phyloP scores from a whole-genome alignment of 2,113 vertebrate genomes.

The Coptodon rendalli region DNA sequence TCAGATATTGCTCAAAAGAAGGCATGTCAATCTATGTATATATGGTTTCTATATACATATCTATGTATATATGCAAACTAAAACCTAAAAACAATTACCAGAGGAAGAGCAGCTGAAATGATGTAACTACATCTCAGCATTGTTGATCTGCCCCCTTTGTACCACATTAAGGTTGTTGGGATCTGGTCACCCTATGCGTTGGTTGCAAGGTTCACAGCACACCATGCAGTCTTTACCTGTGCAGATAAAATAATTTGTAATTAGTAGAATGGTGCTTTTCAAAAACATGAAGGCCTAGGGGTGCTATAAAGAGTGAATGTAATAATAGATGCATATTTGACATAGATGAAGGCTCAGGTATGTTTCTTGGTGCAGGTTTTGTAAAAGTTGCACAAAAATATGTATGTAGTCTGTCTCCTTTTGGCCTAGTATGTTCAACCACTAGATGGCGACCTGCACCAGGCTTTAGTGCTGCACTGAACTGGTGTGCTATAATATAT shows the following conservation, averaged over 20 bases:
- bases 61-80: neutral
- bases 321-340: neutral
- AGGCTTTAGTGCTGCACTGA: neutral
- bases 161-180: neutral
- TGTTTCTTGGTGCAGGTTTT: neutral
- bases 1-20: neutral
- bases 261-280: neutral
- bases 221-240: neutral
- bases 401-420: neutral
- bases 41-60: neutral
- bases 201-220: neutral
- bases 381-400: neutral
- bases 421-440: neutral
- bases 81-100: neutral
- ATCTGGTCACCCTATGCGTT: fast-evolving
- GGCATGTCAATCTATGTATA: neutral
- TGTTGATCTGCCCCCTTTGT: neutral
- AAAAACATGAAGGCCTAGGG: neutral
- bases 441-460: constrained; percentile 10
- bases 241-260: neutral
- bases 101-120: neutral
- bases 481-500: neutral
- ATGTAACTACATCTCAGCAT: neutral
- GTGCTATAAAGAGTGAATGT: neutral
- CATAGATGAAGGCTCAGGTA: neutral